Evolutionary conservation across 1,140 invertebrate genomes (phyloP).

Genomic region (Meloidogyne floridensis): DNA sequence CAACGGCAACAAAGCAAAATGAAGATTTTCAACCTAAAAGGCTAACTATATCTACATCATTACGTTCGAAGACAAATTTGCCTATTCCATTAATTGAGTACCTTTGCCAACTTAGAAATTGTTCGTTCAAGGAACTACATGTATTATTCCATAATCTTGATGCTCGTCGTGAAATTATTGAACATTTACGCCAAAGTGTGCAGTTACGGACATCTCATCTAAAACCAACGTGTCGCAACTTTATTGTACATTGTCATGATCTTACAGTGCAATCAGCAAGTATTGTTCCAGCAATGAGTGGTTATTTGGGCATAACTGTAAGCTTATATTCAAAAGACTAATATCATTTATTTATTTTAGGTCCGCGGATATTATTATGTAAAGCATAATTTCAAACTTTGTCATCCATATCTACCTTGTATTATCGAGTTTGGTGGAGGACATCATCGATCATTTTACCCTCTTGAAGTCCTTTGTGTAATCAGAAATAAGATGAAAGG

Average conservation of each 20-base stretch:
- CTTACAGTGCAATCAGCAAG: not conserved
- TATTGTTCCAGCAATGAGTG: not conserved
- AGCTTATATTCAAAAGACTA: too few relatives aligned
- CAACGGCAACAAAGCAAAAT: slow-evolving; percentile 39
- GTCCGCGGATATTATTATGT: too few relatives aligned
- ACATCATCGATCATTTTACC: too few relatives aligned
- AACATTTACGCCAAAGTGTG: not conserved
- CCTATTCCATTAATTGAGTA: not conserved
- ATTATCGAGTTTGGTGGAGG: too few relatives aligned
- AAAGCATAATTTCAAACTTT: too few relatives aligned
- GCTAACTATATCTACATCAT: too few relatives aligned
- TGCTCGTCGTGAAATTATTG: not conserved
- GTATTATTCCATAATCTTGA: slow-evolving; percentile 5
- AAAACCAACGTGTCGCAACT: not conserved
- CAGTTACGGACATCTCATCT: not conserved
- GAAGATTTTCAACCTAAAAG: too few relatives aligned
- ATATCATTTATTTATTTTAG: too few relatives aligned
- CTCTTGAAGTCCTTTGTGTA: not conserved
- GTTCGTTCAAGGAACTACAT: not conserved
- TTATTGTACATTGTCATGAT: slow-evolving; percentile 5
- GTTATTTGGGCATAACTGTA: slow-evolving; percentile 15
- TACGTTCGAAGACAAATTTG: not conserved
- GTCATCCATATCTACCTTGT: too few relatives aligned
- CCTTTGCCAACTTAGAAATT: not conserved
- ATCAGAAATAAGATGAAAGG: not conserved